Evolutionary conservation across 1,140 invertebrate genomes (phyloP).

Genomic region (Conus ventricosus): DNA sequence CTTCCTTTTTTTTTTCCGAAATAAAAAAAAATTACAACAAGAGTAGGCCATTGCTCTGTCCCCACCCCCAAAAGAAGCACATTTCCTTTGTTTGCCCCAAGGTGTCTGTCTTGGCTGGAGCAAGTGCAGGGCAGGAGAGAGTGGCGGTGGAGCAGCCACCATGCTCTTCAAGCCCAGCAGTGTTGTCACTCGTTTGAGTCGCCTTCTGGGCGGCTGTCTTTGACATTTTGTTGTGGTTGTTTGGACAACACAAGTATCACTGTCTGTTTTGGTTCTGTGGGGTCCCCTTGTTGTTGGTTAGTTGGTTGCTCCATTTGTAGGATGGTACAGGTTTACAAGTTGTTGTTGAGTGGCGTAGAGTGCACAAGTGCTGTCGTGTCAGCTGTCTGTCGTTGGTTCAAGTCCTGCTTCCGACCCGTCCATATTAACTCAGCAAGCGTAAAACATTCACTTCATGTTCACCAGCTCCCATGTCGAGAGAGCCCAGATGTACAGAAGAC

Average conservation of each 20-base stretch:
- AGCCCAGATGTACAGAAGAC: not conserved
- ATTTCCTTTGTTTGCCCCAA: conserved; percentile 37
- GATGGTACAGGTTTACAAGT: conserved; percentile 23
- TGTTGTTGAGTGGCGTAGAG: conserved; percentile 28
- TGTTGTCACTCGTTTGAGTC: conserved; percentile 32
- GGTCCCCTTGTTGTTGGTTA: conserved; percentile 32
- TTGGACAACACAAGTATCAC: not conserved
- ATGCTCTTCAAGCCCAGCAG: not conserved
- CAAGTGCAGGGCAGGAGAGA: not conserved
- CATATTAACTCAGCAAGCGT: conserved; percentile 11
- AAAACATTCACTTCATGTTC: not conserved
- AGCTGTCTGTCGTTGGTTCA: conserved; percentile 27
- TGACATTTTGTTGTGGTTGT: conserved; percentile 6
- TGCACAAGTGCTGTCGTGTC: conserved; percentile 16
- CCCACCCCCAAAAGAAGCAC: conserved; percentile 8
- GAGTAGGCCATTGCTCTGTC: not conserved
- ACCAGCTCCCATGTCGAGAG: not conserved
- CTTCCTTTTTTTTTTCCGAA: not conserved
- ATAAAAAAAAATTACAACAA: not conserved
- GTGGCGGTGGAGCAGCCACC: not conserved
- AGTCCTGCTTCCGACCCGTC: conserved; percentile 37
- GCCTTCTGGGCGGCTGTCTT: conserved; percentile 17
- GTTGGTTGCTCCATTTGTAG: conserved; percentile 23
- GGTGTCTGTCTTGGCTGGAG: conserved; percentile 28
- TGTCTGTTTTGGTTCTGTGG: conserved; percentile 29